Percentiles rank a stretch among this genome's conserved stretches.
Conservation (phyloP, 1,140 invertebrate genomes). For the Zaprionus nigranus region DNA sequence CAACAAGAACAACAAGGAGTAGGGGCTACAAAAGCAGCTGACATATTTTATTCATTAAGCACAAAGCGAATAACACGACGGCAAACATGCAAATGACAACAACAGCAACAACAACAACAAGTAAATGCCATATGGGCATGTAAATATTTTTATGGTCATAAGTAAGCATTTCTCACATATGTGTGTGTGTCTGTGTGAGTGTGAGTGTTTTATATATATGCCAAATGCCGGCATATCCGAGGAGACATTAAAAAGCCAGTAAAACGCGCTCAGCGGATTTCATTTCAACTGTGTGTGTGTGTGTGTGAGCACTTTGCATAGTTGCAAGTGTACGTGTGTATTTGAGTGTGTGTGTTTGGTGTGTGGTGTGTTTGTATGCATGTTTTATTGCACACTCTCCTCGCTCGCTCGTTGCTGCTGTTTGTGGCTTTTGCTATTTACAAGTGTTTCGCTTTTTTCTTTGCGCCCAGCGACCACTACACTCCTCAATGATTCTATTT, state of each 20-base stretch:
- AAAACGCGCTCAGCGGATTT: constrained; percentile 80
- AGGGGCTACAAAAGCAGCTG: constrained; percentile 61
- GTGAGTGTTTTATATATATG: constrained; percentile 16
- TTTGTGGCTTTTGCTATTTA: constrained; percentile 77
- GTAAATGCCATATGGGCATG: constrained; percentile 62
- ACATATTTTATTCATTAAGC: constrained; percentile 82
- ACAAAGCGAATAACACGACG: constrained; percentile 66
- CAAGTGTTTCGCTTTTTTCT: constrained; percentile 66
- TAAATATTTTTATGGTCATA: constrained; percentile 83
- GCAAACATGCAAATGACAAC: constrained; percentile 79
- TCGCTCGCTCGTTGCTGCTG: constrained; percentile 53
- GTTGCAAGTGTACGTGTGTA: constrained; percentile 34
- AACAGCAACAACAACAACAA: constrained; percentile 47
- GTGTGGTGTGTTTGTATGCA: constrained; percentile 63
- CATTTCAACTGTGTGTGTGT: constrained; percentile 50
- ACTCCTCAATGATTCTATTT: constrained; percentile 39
- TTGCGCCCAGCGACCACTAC: constrained; percentile 35
- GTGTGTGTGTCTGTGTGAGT: constrained; percentile 3
- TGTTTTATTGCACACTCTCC: constrained; percentile 77
- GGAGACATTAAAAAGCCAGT: constrained; percentile 78
- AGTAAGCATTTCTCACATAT: constrained; percentile 69
- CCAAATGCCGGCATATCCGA: constrained; percentile 52
- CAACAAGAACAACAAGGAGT: background rate
- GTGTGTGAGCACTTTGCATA: constrained; percentile 64
- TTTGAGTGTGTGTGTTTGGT: constrained; percentile 16